Evolutionary conservation across 2,888 invertebrate species (phyloP), one percentile per base, ranked within the genome.

Genomic region (Mimachlamys varia): DNA sequence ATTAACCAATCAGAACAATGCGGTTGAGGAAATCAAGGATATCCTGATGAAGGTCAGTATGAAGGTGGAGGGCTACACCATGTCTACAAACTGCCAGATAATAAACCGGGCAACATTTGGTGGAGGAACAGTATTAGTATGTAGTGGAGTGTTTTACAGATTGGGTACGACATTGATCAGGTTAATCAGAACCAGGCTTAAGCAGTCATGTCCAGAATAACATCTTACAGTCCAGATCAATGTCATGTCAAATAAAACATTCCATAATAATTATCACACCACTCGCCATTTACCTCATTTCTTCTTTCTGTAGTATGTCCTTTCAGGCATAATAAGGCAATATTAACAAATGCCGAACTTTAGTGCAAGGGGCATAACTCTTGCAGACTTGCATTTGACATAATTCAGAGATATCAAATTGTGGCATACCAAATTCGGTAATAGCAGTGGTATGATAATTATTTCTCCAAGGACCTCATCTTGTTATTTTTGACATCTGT

Each of bases 1-100:
- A 44, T 44, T 44, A 44, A 76, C 76, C 27, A 76, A 76, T 76
- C 33, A 76, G 76, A 76, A 76, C 76, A 76, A 76, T 76, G 76
- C 76, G 12, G 76, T 76, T 12, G 76, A 27, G 27, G 76, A 76
- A 33, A 76, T 76, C 76, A 76, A 76, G 33, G 76, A 76, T 76
- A 76, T 76, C 22, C 76, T 76, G 19, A 33, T 76, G 76, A 76
- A 76, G 76, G 76, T 76, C 13, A 76, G 76, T 76, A 76, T 76
- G 33, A 76, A 33, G 76, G 76, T 76, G 76, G 76, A 76, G 76
- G 76, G 76, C 76, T 76, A 27, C 76, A 76, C 33, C 2, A 22
- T 27, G 10, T 76, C 76, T 33, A 76, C 53, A 53, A 53, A 33
- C 76, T 33, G 76, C 76, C 76, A 76, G 33, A 12, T 76, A n/a